A percentile compares a stretch with the other conserved stretches of the same genome.
phyloP scores from a whole-genome alignment of 2,113 vertebrate genomes.

The Onychostruthus taczanowskii region DNA sequence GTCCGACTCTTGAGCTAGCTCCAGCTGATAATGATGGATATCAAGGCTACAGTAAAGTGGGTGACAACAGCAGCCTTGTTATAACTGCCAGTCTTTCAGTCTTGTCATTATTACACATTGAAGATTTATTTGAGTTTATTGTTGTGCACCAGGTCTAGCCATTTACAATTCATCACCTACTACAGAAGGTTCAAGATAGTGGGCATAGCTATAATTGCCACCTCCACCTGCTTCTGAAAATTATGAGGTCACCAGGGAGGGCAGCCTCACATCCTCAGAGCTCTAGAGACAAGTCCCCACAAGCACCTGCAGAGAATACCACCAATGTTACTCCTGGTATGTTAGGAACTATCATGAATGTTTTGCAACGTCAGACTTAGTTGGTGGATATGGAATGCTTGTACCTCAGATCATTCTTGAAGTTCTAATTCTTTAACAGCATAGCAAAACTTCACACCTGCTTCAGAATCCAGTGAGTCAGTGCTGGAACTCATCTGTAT shows the following conservation, averaged over 20 bases:
- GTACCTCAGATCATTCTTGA: background rate
- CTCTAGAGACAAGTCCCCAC: conserved; percentile 16
- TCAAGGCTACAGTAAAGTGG: conserved; percentile 83
- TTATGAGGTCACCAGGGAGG: conserved; percentile 81
- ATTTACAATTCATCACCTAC: conserved; percentile 91
- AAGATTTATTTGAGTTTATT: conserved; percentile 93
- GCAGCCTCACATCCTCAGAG: conserved; percentile 63
- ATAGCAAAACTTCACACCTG: background rate
- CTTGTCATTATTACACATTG: conserved; percentile 91
- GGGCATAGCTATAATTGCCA: conserved; percentile 85
- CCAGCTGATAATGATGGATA: conserved; percentile 90
- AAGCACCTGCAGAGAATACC: background rate
- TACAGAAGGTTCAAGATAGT: conserved; percentile 82
- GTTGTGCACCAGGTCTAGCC: conserved; percentile 81
- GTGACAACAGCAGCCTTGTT: conserved; percentile 90
- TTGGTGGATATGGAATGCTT: background rate
- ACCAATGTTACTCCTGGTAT: background rate
- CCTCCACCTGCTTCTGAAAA: conserved; percentile 86
- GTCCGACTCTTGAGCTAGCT: conserved; percentile 80
- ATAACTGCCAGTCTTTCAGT: conserved; percentile 87
- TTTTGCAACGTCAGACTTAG: background rate
- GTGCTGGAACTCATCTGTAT: background rate
- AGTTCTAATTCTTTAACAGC: background rate
- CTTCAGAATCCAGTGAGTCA: background rate
- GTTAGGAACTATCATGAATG: background rate